Base-by-base conservation (phyloP, 2,888 invertebrate species). In the Lingula anatina region DNA sequence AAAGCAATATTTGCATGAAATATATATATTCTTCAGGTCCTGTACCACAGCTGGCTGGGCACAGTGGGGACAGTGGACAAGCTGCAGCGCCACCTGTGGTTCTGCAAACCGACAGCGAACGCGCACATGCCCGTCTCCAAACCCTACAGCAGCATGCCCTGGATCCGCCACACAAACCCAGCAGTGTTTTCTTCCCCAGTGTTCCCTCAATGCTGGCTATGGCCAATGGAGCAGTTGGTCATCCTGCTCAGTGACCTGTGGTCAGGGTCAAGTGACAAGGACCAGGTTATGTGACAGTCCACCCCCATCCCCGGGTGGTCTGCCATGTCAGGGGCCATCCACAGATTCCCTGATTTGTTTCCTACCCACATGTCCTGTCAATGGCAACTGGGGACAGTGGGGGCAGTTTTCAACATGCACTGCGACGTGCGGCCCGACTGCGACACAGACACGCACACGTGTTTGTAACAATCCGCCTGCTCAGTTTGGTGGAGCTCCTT, bases 391-490 rank as follows among this genome's bases (percentile, higher is more conserved):
- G 31, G 31, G 31, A 31, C 15, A 9, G 9, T 31, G 31, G 31
- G 31, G 31, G 9, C 9, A 31, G 9, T 31, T 31, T 15, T 31
- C 31, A 12, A 15, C 31, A 31, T 31, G 31, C 31, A 12, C 31
- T 9, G 31, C 31, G 15, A 31, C 31, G 15, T 31, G 31, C 15
- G 31, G 31, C 31, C 31, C 31, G 9, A 31, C 31, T 9, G 31
- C 31, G 9, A 31, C 31, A 15, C 78, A 81, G 18, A 83, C 85
- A 77, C 81, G 89, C 68, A 57, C 67, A 3, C 70, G 92, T 62
- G 73, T 83, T 52, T 93, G 93, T 73, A 84, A 86, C 65, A 84
- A 84, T 65, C 89, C 90, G 0, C 71, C 80, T 2, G 87, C 78
- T 5, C 49, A 44, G 23, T 53, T 54, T 2, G 56, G 56, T 5